Percentiles rank a stretch among this genome's conserved stretches.
phyloP scores from a whole-genome alignment of 1,140 invertebrate species.

The Trichonephila clavipes region DNA sequence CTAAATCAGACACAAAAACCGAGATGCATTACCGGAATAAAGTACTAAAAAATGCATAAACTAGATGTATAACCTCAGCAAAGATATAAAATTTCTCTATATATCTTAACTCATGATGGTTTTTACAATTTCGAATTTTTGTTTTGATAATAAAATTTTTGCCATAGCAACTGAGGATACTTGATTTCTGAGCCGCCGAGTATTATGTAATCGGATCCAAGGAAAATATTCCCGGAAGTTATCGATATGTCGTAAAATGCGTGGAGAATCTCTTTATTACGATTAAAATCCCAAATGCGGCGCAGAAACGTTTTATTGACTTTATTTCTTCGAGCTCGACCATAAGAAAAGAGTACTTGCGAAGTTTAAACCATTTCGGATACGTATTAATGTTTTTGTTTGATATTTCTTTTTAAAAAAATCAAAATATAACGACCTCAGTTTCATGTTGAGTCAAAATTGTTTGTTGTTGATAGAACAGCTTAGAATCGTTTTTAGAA shows the following conservation, averaged over 20 bases:
- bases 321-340: conserved; percentile 22
- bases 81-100: not conserved
- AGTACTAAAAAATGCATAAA: not conserved
- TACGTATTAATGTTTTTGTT: not conserved
- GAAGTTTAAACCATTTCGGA: not conserved
- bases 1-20: not conserved
- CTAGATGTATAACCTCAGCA: not conserved
- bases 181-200: not conserved
- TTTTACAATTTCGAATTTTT: not conserved
- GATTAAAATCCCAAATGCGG: conserved; percentile 13
- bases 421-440: not conserved
- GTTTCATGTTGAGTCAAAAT: not conserved
- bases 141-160: conserved; percentile 17
- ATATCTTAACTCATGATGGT: not conserved
- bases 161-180: not conserved
- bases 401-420: not conserved
- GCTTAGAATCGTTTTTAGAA: not conserved
- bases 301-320: not conserved
- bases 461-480: not conserved
- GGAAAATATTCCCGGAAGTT: not conserved
- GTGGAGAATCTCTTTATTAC: not conserved
- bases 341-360: not conserved
- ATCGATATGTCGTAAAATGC: conserved; percentile 22
- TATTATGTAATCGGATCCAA: too few species aligned
- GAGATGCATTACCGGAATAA: not conserved